Evolutionary conservation across 1,140 invertebrate genomes (phyloP), one percentile per base, ranked within the genome.

Genomic region (Aradophagus sp.): DNA sequence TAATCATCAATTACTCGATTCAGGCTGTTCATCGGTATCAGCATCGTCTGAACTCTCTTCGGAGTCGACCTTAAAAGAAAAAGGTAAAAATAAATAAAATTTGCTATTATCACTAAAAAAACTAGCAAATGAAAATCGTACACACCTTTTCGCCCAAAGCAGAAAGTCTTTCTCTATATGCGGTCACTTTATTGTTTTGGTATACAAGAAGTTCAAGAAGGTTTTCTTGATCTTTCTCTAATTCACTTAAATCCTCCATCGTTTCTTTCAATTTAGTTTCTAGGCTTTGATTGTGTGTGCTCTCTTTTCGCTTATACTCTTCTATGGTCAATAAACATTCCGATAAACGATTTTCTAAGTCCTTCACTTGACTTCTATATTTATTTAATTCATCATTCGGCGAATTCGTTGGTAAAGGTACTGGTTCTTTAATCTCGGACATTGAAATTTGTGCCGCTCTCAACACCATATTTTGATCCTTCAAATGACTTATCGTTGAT

Each of bases 221-320:
- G 86, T 97, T 94, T 72, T 97, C 96, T 81, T 97, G 95, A 79
- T 98, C 96, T 79, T 93, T 96, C 77, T 89, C 91, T 31, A 95
- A 78, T 61, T 87, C 89, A 17, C 92, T 89, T 55, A 95, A 76
- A 62, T 96, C 90, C 0, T 80, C 78, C 73, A 79, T 79, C 75
- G 85, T 80, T 56, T 87, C 83, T 36, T 82, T 79, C 14, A 83
- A 77, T 10, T 84, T 63, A 2, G 72, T 74, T 45, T 87, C 79
- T 29, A 86, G 75, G 26, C 47, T 62, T 44, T 83, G 50, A 11
- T 63, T 74, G 4, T 52, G 53, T 17, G 44, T 38, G 12, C 20
- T 63, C 4, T 44, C 47, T 29, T 73, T 77, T 11, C 45, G 53
- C 47, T 83, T 77, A n/a, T 71, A 53, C 12, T 84, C 74, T 29